Percentiles rank a stretch among this genome's conserved stretches.
Evolutionary conservation across 1,140 invertebrate genomes (phyloP).

Genomic region (Ptiloglossa arizonensis): DNA sequence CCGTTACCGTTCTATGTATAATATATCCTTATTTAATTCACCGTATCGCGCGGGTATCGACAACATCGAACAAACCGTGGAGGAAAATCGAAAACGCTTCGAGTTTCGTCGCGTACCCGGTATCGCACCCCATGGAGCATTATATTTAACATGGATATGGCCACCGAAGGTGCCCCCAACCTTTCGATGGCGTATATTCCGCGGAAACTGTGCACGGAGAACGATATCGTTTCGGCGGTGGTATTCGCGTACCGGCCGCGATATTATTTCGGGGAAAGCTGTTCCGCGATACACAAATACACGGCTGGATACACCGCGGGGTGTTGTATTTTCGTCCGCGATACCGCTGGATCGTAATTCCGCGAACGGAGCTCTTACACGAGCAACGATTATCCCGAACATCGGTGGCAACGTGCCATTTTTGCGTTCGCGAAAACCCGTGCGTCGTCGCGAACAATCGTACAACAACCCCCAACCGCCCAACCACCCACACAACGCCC

Average conservation of each 20-base stretch:
- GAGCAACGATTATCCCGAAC: background rate
- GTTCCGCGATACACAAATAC: conserved; percentile 5
- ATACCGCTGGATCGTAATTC: background rate
- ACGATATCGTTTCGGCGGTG: background rate
- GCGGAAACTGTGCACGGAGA: background rate
- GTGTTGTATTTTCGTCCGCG: background rate
- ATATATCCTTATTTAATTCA: conserved; percentile 30
- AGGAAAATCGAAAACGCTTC: conserved; percentile 16
- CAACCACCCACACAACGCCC: too few species aligned
- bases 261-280: conserved; percentile 6
- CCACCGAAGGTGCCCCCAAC: background rate
- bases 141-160: conserved; percentile 47
- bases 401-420: conserved; percentile 4
- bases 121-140: conserved; percentile 45
- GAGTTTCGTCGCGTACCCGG: background rate
- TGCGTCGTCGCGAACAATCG: background rate
- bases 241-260: background rate
- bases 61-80: conserved; percentile 2
- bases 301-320: background rate
- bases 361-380: background rate
- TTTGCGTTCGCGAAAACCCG: background rate
- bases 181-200: conserved; percentile 10
- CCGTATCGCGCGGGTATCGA: conserved; percentile 29
- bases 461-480: too few species aligned
- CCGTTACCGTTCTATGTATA: conserved; percentile 25